A percentile compares a stretch with the other conserved stretches of the same genome.
Evolutionary conservation across 2,797 vertebrate species (phyloP).

Genomic region (Periparus ater): DNA sequence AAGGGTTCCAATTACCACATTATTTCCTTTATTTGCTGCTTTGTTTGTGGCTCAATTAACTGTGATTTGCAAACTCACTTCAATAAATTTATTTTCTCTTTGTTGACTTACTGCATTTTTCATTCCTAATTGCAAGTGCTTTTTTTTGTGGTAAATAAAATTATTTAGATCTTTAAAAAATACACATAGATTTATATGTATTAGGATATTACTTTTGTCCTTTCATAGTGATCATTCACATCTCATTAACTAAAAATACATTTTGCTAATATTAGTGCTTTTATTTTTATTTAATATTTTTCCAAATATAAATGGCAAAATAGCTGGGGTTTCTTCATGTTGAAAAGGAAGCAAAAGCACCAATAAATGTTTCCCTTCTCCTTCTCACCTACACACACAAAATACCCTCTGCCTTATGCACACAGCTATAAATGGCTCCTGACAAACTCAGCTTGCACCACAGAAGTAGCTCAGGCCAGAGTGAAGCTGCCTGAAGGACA

Average conservation of each 20-base stretch:
- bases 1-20: constrained; percentile 69
- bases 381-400: neutral
- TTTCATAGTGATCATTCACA: constrained; percentile 1
- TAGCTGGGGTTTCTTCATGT: neutral
- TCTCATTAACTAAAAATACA: constrained; percentile 26
- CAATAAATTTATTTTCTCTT: constrained; percentile 65
- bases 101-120: constrained; percentile 30
- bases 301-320: neutral
- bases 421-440: neutral
- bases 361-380: neutral
- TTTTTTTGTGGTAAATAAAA: constrained; percentile 24
- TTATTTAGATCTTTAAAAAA: constrained; percentile 24
- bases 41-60: constrained; percentile 69
- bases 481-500: neutral
- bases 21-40: constrained; percentile 75
- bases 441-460: neutral
- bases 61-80: constrained; percentile 64
- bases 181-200: constrained; percentile 36
- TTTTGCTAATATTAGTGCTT: neutral
- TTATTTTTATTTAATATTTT: neutral
- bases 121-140: constrained; percentile 32
- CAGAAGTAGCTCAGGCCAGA: neutral
- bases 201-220: constrained; percentile 26
- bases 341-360: neutral
- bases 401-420: neutral